Evolutionary conservation across 2,888 invertebrate species (phyloP).

Genomic region (Eupithecia vulgata): DNA sequence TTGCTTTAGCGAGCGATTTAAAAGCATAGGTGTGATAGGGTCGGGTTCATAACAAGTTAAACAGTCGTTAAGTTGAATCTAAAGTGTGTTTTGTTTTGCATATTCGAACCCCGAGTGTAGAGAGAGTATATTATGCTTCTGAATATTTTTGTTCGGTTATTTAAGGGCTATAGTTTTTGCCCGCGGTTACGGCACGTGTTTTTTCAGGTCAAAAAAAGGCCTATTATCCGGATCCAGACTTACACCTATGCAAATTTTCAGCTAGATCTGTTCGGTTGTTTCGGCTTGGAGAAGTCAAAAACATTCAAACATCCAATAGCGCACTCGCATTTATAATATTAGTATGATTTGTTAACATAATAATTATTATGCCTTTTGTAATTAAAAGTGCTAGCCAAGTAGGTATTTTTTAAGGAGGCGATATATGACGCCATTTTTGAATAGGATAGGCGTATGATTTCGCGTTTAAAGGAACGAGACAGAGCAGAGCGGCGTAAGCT

Average conservation of each 20-base stretch:
- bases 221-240: not conserved
- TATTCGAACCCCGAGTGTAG: not conserved
- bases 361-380: no score
- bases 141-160: not conserved
- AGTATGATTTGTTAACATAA: not conserved
- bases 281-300: not conserved
- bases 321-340: not conserved
- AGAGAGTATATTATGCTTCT: not conserved
- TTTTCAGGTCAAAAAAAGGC: not conserved
- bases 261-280: not conserved
- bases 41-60: constrained; percentile 51
- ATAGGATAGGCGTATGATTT: no score
- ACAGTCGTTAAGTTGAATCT: constrained; percentile 43
- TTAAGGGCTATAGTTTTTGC: not conserved
- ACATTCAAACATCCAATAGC: not conserved
- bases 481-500: no score
- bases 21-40: constrained; percentile 39
- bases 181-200: not conserved
- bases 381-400: not conserved
- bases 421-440: no score
- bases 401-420: no score
- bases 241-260: not conserved
- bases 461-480: no score
- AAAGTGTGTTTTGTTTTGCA: not conserved
- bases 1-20: constrained; percentile 23